Percentiles rank a stretch among this genome's conserved stretches.
Conservation (phyloP, 2,113 vertebrate species). For the Brachyhypopomus occidentalis region DNA sequence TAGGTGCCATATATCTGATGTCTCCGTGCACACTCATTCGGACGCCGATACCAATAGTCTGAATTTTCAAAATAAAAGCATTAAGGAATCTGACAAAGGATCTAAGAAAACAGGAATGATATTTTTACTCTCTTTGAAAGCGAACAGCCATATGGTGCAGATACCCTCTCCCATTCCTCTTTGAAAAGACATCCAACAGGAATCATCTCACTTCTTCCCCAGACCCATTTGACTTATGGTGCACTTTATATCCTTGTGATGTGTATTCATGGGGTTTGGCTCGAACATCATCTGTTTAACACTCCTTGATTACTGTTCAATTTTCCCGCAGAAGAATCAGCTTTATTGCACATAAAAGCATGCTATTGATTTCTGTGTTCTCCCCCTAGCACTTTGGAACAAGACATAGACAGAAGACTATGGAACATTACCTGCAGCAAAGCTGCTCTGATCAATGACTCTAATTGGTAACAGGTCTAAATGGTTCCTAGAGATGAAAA, state of each 20-base stretch:
- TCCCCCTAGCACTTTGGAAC: conserved; percentile 38
- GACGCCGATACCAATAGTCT: neutral
- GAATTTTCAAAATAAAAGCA: no score
- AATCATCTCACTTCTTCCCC: conserved; percentile 12
- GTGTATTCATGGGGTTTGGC: conserved; percentile 35
- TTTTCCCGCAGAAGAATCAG: conserved; percentile 52
- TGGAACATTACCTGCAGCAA: conserved; percentile 58
- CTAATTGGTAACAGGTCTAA: conserved; percentile 64
- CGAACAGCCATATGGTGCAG: neutral
- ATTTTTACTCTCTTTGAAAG: neutral
- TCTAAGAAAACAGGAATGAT: neutral
- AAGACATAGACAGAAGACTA: conserved; percentile 55
- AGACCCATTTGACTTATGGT: conserved; percentile 17
- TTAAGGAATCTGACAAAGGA: no score
- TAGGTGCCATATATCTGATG: neutral
- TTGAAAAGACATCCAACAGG: neutral
- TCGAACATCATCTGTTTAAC: conserved; percentile 56
- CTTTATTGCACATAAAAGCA: conserved; percentile 62
- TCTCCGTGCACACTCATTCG: neutral
- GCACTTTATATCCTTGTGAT: conserved; percentile 27
- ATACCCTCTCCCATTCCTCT: neutral
- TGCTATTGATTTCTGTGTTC: conserved; percentile 58
- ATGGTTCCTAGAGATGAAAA: conserved; percentile 60
- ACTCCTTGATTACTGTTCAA: conserved; percentile 47
- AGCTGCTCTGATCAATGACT: conserved; percentile 64